These are phyloP conservation scores for Ellobius talpinus DNA, from an alignment of 2,113 vertebrate genomes.

Conservation along the genomic window DNA sequence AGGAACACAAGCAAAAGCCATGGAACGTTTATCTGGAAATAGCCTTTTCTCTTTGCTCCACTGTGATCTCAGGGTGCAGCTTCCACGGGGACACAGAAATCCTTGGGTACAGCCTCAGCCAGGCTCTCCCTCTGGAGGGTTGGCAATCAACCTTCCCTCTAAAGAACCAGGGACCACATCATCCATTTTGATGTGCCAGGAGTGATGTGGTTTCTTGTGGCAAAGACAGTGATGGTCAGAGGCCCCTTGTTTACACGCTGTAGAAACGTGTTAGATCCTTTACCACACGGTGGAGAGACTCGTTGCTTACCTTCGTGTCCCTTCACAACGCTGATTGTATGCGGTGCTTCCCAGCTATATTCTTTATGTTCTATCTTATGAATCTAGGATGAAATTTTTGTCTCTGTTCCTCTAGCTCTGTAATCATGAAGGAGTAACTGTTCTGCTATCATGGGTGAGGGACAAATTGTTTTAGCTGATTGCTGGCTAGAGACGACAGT, in stretches of 20 bases:
- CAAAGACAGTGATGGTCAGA: neutral
- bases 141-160: neutral
- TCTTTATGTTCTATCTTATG: neutral
- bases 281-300: accelerated
- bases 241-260: neutral
- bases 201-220: neutral
- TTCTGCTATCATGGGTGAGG: neutral
- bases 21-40: neutral
- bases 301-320: accelerated
- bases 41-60: neutral
- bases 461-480: neutral
- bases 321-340: accelerated
- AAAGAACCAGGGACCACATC: neutral
- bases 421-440: neutral
- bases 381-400: neutral
- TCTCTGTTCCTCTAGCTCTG: neutral
- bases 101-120: accelerated
- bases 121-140: neutral
- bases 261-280: neutral
- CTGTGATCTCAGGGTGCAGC: neutral
- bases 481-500: neutral
- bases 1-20: neutral
- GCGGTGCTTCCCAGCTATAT: accelerated
- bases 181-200: no score
- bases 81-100: neutral